Conservation (phyloP, 2,797 vertebrate genomes). For the Phalanger gymnotis region DNA sequence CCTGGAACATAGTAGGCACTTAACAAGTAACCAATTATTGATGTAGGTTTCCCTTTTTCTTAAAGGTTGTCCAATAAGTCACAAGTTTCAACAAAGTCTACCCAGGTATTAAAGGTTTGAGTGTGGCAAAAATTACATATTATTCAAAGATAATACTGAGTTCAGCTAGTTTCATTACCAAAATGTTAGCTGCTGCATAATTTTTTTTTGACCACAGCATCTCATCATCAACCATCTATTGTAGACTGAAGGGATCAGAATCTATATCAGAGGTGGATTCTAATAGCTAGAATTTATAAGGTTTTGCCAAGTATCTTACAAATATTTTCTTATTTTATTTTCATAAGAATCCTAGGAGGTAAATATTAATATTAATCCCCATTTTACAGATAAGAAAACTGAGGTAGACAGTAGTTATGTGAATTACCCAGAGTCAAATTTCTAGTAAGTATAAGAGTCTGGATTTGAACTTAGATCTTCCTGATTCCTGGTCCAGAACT, state of each 20-base stretch:
- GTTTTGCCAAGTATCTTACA: neutral
- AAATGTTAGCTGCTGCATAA: neutral
- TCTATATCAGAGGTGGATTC: neutral
- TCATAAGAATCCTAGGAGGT: neutral
- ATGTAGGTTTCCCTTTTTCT: neutral
- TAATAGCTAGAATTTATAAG: neutral
- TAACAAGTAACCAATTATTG: neutral
- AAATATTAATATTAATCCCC: neutral
- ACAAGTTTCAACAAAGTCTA: neutral
- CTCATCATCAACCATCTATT: too few relatives aligned
- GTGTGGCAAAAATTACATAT: neutral
- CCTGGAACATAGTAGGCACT: neutral
- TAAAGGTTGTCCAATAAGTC: neutral
- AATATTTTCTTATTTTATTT: neutral
- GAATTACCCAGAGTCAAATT: neutral
- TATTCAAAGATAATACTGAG: neutral
- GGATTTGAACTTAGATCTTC: neutral
- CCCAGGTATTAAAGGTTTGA: neutral
- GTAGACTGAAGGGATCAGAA: neutral
- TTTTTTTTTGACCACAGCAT: too few relatives aligned
- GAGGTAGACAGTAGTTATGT: neutral
- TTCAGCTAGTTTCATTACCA: neutral
- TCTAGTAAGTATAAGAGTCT: neutral
- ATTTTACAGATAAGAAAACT: neutral
- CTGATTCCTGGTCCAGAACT: neutral